Evolutionary conservation across 2,888 invertebrate genomes (phyloP), one percentile per base, ranked within the genome.

Genomic region (Subacronicta megacephala): DNA sequence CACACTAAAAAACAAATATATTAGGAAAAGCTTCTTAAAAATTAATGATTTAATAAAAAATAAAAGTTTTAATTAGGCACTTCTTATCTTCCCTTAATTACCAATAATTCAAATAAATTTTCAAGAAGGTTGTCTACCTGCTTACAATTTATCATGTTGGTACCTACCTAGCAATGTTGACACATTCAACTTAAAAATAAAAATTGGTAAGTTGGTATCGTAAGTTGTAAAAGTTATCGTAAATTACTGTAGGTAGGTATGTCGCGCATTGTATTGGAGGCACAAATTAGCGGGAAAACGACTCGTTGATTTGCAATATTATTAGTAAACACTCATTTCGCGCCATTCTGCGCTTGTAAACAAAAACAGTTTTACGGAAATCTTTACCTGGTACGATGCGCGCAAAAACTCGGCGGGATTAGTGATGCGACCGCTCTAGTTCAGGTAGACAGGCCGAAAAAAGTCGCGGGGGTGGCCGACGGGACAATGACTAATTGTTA

Each of bases 281-380:
- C 33, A 46, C 43, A 61, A 75, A 81, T 80, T 82, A 83, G 83
- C 88, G 85, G 84, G 87, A 89, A 90, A 85, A 87, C 80, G 64
- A 77, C 62, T 80, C 77, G 80, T 81, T 79, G 78, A 78, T 78
- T 81, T 75, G 82, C 77, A 78, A 74, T 87, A 81, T 69, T 89
- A 89, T 90, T 90, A 84, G 90, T 92, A 92, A 92, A 93, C 92
- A 91, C 65, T 81, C 73, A 82, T 88, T 92, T 92, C 92, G 91
- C 92, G 92, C 93, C 92, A 89, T 84, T 86, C 81, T 77, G 69
- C 69, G 81, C 80, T 86, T 85, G 90, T 90, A 90, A 91, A 91
- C 89, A 92, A 88, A 88, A 88, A 86, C 82, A 86, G 69, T 81
- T 83, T 82, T 80, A 81, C 80, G 75, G 78, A 85, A 84, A 82